Percentiles rank a stretch among this genome's conserved stretches.
phyloP scores from a whole-genome alignment of 2,797 vertebrate species.

The Poeciliopsis gracilis region DNA sequence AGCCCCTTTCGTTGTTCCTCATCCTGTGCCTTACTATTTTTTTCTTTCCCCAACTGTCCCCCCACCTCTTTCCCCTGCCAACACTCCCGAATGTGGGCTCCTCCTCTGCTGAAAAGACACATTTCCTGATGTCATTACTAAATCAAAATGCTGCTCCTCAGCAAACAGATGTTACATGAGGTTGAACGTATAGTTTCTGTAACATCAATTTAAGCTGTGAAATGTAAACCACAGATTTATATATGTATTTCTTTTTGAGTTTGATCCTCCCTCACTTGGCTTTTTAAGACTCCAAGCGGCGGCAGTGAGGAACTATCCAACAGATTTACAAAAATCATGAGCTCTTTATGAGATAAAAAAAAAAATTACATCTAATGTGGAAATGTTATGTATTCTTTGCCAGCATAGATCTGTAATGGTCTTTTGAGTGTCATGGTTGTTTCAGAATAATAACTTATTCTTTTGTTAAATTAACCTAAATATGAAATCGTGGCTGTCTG shows the following conservation, averaged over 20 bases:
- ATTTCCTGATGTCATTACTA: slow-evolving; percentile 81
- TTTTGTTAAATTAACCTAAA: slow-evolving; percentile 65
- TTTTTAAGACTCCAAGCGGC: slow-evolving; percentile 13
- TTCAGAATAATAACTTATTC: slow-evolving; percentile 50
- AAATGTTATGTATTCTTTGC: slow-evolving; percentile 13
- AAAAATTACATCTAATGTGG: slow-evolving; percentile 30
- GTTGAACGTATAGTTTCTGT: slow-evolving; percentile 60
- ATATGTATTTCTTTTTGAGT: slow-evolving; percentile 19
- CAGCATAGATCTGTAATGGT: slow-evolving; percentile 1
- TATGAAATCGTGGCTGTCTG: slow-evolving; percentile 64
- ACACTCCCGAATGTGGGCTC: slow-evolving; percentile 62
- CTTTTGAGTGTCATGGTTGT: slow-evolving; percentile 62
- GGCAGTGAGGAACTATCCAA: slow-evolving; percentile 29
- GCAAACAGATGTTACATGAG: slow-evolving; percentile 78
- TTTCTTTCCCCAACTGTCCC: slow-evolving; percentile 53
- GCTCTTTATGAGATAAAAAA: slow-evolving; percentile 26
- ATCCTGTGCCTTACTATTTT: slow-evolving; percentile 62
- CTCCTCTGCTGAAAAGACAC: slow-evolving; percentile 77
- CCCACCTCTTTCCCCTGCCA: slow-evolving; percentile 42
- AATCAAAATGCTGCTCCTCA: slow-evolving; percentile 77
- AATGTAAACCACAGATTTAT: slow-evolving; percentile 20
- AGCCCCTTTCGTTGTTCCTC: slow-evolving; percentile 71
- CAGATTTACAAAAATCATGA: slow-evolving; percentile 30
- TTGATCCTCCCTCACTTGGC: slow-evolving; percentile 20
- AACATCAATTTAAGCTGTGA: slow-evolving; percentile 62